Evolutionary conservation across 2,888 invertebrate genomes (phyloP).

Genomic region (Chrysotoxum bicinctum): DNA sequence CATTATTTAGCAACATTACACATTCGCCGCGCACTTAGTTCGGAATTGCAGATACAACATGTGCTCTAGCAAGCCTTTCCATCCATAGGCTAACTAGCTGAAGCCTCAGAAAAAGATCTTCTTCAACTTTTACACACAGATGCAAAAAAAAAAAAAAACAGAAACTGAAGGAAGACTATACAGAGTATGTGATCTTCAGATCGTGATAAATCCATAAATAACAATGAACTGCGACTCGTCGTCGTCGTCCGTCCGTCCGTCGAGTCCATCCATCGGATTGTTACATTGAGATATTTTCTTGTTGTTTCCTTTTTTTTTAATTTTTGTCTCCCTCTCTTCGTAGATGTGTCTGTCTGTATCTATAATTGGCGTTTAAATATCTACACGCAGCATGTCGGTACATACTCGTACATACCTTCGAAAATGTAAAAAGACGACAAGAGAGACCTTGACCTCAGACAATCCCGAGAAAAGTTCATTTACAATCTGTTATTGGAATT

Average conservation of each 20-base stretch:
- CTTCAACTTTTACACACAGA: not conserved
- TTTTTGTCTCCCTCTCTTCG: not conserved
- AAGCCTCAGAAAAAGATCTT: constrained; percentile 8
- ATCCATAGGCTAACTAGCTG: not conserved
- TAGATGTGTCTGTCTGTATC: constrained; percentile 2
- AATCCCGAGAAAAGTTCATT: constrained; percentile 60
- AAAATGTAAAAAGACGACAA: constrained; percentile 14
- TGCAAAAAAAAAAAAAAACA: not conserved
- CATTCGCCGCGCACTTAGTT: constrained; percentile 40
- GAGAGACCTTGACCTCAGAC: constrained; percentile 66
- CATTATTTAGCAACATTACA: constrained; percentile 68
- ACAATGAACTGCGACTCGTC: constrained; percentile 66
- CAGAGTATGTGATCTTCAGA: constrained; percentile 59
- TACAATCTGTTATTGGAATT: constrained; percentile 10
- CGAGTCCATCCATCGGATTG: constrained; percentile 51
- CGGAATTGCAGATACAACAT: constrained; percentile 16
- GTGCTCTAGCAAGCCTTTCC: not conserved
- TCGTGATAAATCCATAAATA: constrained; percentile 73
- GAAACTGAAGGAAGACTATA: constrained; percentile 10
- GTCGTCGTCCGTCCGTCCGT: constrained; percentile 3
- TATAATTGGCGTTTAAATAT: constrained; percentile 20
- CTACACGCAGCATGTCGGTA: not conserved
- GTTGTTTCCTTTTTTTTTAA: not conserved
- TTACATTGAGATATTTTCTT: constrained; percentile 54
- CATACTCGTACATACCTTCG: constrained; percentile 6